Evolutionary conservation across 2,888 invertebrate species (phyloP).

Genomic region (Scrobipalpa atriplicella): DNA sequence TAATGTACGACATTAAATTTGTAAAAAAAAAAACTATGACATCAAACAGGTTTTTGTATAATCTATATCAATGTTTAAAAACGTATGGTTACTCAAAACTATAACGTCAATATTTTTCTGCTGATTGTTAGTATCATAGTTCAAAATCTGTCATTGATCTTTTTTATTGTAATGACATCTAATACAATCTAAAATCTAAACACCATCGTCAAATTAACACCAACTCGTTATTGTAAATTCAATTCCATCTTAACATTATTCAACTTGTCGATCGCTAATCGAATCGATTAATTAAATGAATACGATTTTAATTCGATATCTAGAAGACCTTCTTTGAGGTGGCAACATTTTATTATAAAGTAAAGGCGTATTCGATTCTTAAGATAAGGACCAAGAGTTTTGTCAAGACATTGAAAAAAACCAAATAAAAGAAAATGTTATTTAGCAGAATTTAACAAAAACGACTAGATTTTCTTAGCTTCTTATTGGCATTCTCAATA

Average conservation of each 20-base stretch:
- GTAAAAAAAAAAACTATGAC: no score
- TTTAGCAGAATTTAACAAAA: no score
- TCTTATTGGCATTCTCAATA: no score
- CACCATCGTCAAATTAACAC: slow-evolving; percentile 20
- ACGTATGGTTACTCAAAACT: no score
- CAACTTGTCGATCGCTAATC: slow-evolving; percentile 25
- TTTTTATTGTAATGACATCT: neutral
- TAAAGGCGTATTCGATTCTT: slow-evolving; percentile 27
- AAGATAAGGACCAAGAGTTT: neutral
- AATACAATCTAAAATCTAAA: neutral
- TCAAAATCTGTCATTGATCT: no score
- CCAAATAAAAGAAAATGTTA: neutral
- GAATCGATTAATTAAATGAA: slow-evolving; percentile 29
- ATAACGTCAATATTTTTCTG: no score
- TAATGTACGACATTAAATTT: no score
- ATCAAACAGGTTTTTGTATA: no score
- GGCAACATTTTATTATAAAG: slow-evolving; percentile 30
- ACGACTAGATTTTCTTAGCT: no score
- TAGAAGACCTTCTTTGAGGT: slow-evolving; percentile 25
- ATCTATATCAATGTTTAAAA: no score
- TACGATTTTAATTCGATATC: slow-evolving; percentile 17
- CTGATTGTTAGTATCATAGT: no score
- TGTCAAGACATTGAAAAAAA: neutral
- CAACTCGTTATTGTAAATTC: neutral
- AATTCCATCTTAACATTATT: slow-evolving; percentile 6